Conservation (phyloP, 2,113 vertebrate species). For the Furnarius figulus region DNA sequence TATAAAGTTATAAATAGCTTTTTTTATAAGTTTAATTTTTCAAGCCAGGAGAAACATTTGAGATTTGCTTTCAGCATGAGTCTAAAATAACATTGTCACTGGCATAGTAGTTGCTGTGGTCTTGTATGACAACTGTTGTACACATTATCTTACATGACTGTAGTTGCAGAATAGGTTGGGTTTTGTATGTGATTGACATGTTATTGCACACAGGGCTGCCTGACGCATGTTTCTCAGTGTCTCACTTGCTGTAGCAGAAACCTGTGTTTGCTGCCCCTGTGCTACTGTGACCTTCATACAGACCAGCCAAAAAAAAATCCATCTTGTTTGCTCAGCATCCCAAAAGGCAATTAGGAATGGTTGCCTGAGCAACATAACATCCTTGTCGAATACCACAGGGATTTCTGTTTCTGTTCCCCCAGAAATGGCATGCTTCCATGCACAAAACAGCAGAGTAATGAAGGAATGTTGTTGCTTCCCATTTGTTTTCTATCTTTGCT, state of each 20-base stretch:
- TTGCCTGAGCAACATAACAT: conserved; percentile 71
- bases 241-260: conserved; percentile 1
- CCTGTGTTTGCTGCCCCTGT: not conserved
- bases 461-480: conserved; percentile 24
- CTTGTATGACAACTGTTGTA: not conserved
- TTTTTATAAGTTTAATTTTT: not conserved
- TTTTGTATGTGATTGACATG: conserved; percentile 26
- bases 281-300: conserved; percentile 57
- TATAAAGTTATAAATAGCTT: not conserved
- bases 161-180: not conserved
- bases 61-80: not conserved
- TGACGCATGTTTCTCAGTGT: not conserved
- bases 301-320: not conserved
- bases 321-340: conserved; percentile 49
- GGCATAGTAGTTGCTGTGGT: not conserved
- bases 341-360: conserved; percentile 59
- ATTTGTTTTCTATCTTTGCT: not conserved
- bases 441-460: not conserved
- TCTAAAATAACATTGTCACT: not conserved
- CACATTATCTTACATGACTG: not conserved
- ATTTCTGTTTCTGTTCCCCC: not conserved
- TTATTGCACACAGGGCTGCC: not conserved
- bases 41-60: not conserved
- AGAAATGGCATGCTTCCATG: not conserved
- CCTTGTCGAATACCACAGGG: conserved; percentile 55